phyloP scores from a whole-genome alignment of 2,113 vertebrate genomes.

The Petrocephalus microphthalmus region DNA sequence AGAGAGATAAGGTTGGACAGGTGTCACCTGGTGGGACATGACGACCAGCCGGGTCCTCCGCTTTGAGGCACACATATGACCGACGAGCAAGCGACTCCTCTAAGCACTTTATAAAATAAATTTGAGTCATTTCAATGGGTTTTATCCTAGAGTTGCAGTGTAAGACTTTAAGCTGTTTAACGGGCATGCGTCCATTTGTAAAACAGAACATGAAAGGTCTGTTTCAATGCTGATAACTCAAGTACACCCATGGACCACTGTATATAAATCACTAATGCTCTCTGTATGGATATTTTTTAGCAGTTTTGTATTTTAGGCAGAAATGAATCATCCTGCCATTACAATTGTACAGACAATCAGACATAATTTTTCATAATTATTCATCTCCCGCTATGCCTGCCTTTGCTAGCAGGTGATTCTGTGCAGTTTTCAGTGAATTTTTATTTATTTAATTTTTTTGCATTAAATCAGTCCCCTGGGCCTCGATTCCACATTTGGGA shows the following conservation, averaged over 20 bases:
- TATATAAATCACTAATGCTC: conserved; percentile 62
- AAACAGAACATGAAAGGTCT: conserved; percentile 59
- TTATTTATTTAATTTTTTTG: neutral
- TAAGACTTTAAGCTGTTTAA: conserved; percentile 62
- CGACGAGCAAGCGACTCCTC: conserved; percentile 44
- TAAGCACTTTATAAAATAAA: conserved; percentile 64
- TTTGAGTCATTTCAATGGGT: conserved; percentile 52
- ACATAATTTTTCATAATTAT: conserved; percentile 27
- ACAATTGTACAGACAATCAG: conserved; percentile 54
- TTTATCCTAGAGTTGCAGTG: conserved; percentile 55
- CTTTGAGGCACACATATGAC: conserved; percentile 25
- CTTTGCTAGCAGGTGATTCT: conserved; percentile 39
- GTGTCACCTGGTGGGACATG: neutral
- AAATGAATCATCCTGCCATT: conserved; percentile 46
- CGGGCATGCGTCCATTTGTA: conserved; percentile 60
- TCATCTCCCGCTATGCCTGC: conserved; percentile 30
- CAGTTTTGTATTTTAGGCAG: conserved; percentile 48
- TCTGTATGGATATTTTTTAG: conserved; percentile 56
- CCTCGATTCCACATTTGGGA: neutral
- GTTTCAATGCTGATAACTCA: conserved; percentile 64
- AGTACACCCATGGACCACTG: conserved; percentile 53
- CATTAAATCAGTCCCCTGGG: neutral
- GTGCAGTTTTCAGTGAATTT: conserved; percentile 31
- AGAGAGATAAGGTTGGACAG: neutral
- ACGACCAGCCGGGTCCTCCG: neutral